phyloP scores from a whole-genome alignment of 2,113 vertebrate genomes.

The Myocastor coypus region DNA sequence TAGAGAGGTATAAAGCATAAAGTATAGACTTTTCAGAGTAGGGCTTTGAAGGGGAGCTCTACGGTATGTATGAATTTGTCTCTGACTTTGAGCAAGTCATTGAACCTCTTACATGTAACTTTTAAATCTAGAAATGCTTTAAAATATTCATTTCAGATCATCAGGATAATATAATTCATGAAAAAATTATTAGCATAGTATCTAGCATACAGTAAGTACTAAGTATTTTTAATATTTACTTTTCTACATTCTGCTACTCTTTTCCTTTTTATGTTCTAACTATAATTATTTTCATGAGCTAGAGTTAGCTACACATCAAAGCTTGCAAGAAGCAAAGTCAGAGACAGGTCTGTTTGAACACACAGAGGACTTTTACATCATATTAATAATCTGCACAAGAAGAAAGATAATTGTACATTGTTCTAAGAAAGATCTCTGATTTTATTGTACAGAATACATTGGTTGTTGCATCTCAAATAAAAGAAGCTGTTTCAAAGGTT shows the following conservation, averaged over 20 bases:
- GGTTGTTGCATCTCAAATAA: neutral
- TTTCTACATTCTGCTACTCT: neutral
- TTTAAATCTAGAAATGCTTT: neutral
- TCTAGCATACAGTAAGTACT: neutral
- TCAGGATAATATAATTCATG: neutral
- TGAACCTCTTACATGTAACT: neutral
- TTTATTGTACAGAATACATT: neutral
- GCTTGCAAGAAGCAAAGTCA: neutral
- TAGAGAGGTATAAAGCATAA: neutral
- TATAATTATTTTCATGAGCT: neutral
- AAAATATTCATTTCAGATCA: neutral
- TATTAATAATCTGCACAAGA: neutral
- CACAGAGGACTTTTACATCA: neutral
- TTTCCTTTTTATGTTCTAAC: neutral
- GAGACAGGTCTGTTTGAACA: neutral
- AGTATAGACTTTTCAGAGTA: neutral
- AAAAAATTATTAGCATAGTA: neutral
- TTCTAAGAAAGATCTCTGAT: neutral
- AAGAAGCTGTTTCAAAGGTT: neutral
- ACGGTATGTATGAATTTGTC: neutral
- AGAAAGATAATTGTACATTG: neutral
- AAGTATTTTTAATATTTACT: neutral
- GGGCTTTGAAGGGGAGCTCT: neutral
- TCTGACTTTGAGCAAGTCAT: neutral
- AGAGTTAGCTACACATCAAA: neutral